phyloP scores from a whole-genome alignment of 2,888 invertebrate species.

The Lithophane semibrunnea region DNA sequence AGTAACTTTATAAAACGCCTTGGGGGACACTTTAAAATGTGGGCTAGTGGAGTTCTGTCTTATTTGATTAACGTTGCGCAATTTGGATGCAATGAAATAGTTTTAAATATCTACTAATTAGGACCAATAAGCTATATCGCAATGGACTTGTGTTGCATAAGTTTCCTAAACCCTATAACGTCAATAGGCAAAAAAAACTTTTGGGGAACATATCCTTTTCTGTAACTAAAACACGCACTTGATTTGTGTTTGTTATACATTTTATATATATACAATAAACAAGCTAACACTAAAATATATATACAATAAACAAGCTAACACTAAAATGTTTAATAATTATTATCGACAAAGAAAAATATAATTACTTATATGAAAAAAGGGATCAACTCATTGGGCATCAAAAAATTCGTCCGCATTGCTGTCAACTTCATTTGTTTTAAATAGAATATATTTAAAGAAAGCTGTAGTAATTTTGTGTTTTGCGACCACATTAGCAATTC shows the following conservation, averaged over 20 bases:
- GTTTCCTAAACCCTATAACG: background rate
- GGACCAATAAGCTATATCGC: background rate
- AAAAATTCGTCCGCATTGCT: too few species aligned
- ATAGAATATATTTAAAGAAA: too few species aligned
- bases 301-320: too few species aligned
- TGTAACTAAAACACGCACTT: background rate
- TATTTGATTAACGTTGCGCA: slow-evolving; percentile 3
- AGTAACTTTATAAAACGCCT: background rate
- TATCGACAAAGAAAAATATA: too few species aligned
- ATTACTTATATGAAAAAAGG: too few species aligned
- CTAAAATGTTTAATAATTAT: too few species aligned
- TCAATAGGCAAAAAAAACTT: background rate
- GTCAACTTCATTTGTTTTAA: too few species aligned
- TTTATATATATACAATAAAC: too few species aligned
- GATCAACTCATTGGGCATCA: too few species aligned
- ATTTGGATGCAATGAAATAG: background rate
- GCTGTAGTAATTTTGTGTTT: too few species aligned
- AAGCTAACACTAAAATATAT: too few species aligned
- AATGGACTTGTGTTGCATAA: background rate
- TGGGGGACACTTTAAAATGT: background rate
- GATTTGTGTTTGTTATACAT: background rate
- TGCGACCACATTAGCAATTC: too few species aligned
- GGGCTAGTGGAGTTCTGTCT: background rate
- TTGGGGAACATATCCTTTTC: background rate
- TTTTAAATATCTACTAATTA: background rate